Conservation (phyloP, 2,113 vertebrate genomes). For the Sminthopsis crassicaudata region DNA sequence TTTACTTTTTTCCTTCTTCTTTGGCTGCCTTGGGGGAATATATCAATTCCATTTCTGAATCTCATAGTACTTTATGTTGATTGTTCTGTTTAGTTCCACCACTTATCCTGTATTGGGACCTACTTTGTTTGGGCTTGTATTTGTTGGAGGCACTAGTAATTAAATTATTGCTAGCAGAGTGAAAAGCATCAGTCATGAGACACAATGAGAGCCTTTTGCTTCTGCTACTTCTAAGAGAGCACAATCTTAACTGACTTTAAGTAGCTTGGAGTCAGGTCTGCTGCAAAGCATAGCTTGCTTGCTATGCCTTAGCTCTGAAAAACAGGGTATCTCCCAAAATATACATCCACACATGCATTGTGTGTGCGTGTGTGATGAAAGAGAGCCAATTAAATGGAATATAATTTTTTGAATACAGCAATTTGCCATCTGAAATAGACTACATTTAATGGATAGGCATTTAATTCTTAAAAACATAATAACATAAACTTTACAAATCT, state of each 20-base stretch:
- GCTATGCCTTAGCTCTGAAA: too few relatives aligned
- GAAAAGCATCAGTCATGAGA: slow-evolving; percentile 7
- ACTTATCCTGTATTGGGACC: slow-evolving; percentile 7
- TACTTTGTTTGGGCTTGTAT: background rate
- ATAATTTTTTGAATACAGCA: background rate
- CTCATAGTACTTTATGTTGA: background rate
- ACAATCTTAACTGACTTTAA: background rate
- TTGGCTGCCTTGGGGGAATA: background rate
- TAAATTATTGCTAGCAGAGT: background rate
- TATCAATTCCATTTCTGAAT: background rate
- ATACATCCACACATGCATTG: too few relatives aligned
- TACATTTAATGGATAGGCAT: background rate
- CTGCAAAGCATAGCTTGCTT: background rate
- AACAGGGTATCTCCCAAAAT: too few relatives aligned
- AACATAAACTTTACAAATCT: too few relatives aligned
- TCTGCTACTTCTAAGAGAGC: background rate
- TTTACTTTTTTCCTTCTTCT: background rate
- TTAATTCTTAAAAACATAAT: background rate
- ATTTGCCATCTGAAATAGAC: background rate
- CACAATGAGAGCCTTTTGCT: background rate
- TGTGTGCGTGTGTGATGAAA: background rate
- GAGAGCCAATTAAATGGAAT: background rate
- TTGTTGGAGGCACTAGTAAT: background rate
- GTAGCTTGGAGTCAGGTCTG: background rate
- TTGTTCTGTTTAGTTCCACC: background rate